A percentile compares a stretch with the other conserved stretches of the same genome.
These are phyloP conservation scores for Bucco capensis DNA, from an alignment of 2,113 vertebrate genomes.

Conservation along the genomic window DNA sequence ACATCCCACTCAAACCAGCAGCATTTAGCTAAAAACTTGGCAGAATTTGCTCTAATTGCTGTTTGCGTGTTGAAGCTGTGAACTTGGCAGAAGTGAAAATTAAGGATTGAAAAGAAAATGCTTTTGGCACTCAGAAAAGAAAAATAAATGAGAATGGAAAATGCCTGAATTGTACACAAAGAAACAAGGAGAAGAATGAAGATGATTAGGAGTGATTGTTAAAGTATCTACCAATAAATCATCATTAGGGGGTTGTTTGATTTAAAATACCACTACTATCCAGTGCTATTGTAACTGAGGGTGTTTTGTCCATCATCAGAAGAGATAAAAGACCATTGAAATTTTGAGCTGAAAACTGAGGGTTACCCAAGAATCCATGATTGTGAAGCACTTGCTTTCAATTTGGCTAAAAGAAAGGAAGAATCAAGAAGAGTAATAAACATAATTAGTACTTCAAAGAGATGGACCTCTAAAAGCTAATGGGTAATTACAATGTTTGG, in stretches of 20 bases:
- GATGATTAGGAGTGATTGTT: neutral
- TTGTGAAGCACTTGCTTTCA: neutral
- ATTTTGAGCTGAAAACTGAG: conserved; percentile 17
- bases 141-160: neutral
- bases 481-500: neutral
- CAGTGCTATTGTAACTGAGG: neutral
- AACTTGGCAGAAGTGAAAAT: neutral
- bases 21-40: neutral
- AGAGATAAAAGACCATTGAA: neutral
- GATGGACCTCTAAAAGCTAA: neutral
- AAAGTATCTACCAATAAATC: neutral
- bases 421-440: neutral
- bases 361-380: neutral
- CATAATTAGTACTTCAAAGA: neutral
- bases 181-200: neutral
- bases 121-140: neutral
- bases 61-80: neutral
- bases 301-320: neutral
- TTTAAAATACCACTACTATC: neutral
- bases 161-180: neutral
- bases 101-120: neutral
- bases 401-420: neutral
- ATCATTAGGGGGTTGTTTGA: neutral
- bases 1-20: neutral
- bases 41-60: neutral